Base-by-base conservation (phyloP, 2,797 vertebrate genomes). In the Gephyroberyx darwinii region DNA sequence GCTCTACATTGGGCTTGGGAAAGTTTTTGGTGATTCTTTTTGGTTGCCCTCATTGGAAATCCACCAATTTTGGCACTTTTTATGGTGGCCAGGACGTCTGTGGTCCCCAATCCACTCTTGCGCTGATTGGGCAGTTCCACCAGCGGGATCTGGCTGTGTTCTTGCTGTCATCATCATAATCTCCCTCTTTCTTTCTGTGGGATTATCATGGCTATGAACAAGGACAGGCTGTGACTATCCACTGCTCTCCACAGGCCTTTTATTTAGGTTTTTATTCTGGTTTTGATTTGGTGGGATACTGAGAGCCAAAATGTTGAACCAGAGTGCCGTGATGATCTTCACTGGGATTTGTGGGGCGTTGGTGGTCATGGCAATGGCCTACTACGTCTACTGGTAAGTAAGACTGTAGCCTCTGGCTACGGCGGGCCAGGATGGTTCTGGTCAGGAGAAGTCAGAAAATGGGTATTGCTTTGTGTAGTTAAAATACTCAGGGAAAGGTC, bases 311-410 rank as follows among this genome's bases (percentile, higher is more conserved):
- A 93, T 93, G 98, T 84, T 96, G 92, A 94, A 89, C 91, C 95
- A 95, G 86, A 93, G 95, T 0, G 91, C 94, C 55, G 91, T 95
- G 75, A 95, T 96, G 89, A 92, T 99, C 80, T 96, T 98, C 90
- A 95, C 94, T 13, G 96, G 96, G 35, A 75, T 97, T 58, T 99
- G 97, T 20, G 89, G 94, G 26, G 91, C 95, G 0, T 88, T 99
- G 90, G 92, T 96, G 77, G 77, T 93, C 2, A 89, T 96, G 93
- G 97, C 96, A 22, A 88, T 99, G 93, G 93, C 92, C 82, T 99
- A 99, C 90, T 99, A 99, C 77, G 90, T 96, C 76, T 98, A 97
- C 88, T 98, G 97, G 97, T 98, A 92, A 98, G 97, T 92, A 65
- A 10, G 71, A 58, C 2, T 16, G 0, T 55, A 6, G 22, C 16